Percentiles rank a stretch among this genome's conserved stretches.
These are phyloP conservation scores for Aphelinus atriplicis DNA, from an alignment of 1,140 invertebrate genomes.

Conservation along the genomic window DNA sequence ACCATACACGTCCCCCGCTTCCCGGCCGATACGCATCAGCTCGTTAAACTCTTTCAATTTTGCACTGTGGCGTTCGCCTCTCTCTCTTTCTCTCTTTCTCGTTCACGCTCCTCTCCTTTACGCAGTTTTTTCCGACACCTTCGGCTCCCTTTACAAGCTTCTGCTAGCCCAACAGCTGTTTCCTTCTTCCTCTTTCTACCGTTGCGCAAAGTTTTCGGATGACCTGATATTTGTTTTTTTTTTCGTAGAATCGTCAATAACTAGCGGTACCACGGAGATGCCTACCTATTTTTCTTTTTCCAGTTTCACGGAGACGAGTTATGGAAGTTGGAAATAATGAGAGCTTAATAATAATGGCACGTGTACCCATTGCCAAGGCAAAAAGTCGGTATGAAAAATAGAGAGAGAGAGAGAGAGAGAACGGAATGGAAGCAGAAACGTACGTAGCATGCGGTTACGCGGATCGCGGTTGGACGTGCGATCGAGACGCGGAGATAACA, in stretches of 20 bases:
- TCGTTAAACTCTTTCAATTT: constrained; percentile 52
- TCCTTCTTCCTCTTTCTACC: background rate
- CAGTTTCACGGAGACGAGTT: no score
- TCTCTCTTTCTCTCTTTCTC: background rate
- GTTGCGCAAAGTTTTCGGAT: background rate
- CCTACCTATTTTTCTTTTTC: no score
- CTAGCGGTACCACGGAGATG: no score
- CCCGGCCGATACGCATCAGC: constrained; percentile 60
- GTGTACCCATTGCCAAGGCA: no score
- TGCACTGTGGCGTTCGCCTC: constrained; percentile 21
- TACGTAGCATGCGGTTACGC: constrained; percentile 48
- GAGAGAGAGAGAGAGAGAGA: no score
- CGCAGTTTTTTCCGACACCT: background rate
- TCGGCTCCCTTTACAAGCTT: background rate
- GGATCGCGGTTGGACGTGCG: constrained; percentile 60
- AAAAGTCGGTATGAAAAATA: no score
- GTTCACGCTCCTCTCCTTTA: background rate
- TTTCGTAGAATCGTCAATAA: no score
- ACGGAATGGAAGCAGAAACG: no score
- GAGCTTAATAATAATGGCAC: no score
- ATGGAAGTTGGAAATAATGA: no score
- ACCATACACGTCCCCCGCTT: constrained; percentile 48
- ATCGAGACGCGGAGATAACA: constrained; percentile 52
- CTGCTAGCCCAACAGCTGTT: background rate
- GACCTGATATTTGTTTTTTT: no score